phyloP scores from a whole-genome alignment of 2,888 invertebrate genomes.

The Neria commutata region DNA sequence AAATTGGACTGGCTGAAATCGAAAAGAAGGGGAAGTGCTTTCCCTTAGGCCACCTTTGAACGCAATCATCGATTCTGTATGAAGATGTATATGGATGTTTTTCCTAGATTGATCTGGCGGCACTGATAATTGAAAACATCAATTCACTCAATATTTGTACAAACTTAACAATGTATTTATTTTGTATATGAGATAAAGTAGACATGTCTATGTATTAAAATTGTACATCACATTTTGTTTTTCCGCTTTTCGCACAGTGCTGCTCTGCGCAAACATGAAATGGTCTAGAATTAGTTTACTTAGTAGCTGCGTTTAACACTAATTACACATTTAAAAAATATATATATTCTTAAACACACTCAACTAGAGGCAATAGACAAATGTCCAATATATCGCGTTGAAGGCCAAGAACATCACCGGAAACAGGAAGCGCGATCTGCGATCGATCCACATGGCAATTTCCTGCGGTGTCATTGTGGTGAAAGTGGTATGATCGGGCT shows the following conservation, averaged over 20 bases:
- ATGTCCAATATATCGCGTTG: constrained; percentile 54
- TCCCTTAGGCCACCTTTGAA: too few relatives aligned
- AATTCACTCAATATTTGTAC: too few relatives aligned
- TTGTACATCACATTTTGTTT: neutral
- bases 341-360: neutral
- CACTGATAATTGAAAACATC: too few relatives aligned
- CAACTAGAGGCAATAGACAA: constrained; percentile 51
- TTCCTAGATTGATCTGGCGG: too few relatives aligned
- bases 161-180: too few relatives aligned
- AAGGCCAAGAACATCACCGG: constrained; percentile 53
- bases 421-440: constrained; percentile 49
- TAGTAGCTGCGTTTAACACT: neutral
- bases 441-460: constrained; percentile 57
- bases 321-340: neutral
- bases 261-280: neutral
- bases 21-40: too few relatives aligned
- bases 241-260: neutral
- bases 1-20: too few relatives aligned
- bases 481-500: constrained; percentile 45
- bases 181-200: neutral
- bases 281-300: neutral
- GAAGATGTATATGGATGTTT: too few relatives aligned
- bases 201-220: neutral
- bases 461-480: constrained; percentile 58
- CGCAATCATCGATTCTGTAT: too few relatives aligned